Percentiles rank a stretch among this genome's conserved stretches.
Evolutionary conservation across 2,113 vertebrate genomes (phyloP).

Genomic region (Carassius carassius): DNA sequence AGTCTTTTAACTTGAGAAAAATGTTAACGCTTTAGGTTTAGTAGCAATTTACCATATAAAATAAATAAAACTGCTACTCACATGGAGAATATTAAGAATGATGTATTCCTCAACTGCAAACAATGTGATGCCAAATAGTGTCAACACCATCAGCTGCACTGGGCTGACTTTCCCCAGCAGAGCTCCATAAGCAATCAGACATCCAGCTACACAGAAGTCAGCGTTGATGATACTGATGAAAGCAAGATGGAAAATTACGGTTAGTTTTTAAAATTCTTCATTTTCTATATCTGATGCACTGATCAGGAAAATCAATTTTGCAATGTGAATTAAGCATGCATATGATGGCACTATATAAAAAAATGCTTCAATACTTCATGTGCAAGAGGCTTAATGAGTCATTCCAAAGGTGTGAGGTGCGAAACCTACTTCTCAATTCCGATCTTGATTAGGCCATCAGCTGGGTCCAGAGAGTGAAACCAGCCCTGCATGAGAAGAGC

Average conservation of each 20-base stretch:
- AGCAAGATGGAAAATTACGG: not conserved
- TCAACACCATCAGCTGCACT: constrained; percentile 88
- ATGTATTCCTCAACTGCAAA: constrained; percentile 91
- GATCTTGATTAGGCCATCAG: constrained; percentile 77
- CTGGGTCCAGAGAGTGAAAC: constrained; percentile 79
- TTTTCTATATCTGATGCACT: not conserved
- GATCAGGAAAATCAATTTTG: not conserved
- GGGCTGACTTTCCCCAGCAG: constrained; percentile 93
- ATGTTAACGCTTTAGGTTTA: no score
- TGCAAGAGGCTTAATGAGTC: no score
- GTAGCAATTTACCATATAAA: no score
- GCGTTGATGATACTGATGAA: constrained; percentile 89
- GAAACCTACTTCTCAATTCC: constrained; percentile 82
- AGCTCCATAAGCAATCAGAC: constrained; percentile 92
- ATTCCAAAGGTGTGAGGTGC: not conserved
- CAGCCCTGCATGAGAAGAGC: constrained; percentile 97
- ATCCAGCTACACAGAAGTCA: constrained; percentile 91
- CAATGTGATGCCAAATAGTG: constrained; percentile 89
- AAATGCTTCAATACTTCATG: no score
- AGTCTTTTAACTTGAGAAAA: no score
- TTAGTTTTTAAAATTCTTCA: not conserved
- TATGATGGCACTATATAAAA: no score
- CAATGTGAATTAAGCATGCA: no score
- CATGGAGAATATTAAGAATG: constrained; percentile 85
- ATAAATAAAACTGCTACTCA: constrained; percentile 69